Base-by-base conservation (phyloP, 2,797 vertebrate species). In the Pitangus sulphuratus region DNA sequence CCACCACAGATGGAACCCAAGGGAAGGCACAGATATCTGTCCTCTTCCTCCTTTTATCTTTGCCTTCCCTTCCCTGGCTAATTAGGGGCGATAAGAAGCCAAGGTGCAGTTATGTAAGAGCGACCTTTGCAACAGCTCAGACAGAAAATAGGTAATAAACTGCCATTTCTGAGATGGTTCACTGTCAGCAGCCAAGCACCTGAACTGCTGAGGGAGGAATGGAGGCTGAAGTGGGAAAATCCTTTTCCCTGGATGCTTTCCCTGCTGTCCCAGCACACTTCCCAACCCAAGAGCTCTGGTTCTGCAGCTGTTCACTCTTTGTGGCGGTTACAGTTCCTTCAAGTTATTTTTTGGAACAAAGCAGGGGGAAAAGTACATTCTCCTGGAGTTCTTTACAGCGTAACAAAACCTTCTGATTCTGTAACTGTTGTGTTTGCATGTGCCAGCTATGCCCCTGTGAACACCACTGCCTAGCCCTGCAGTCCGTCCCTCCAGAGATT, bases 121-220 rank as follows among this genome's bases (percentile, higher is more conserved):
- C 91, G 91, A 96, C 76, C 85, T 96, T 96, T 96, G 84, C 31
- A 44, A 93, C 87, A 57, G 75, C 68, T 89, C 31, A 11, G 71
- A 84, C 4, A 40, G 93, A 94, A 96, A 95, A 61, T 8, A 87
- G 68, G 89, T 31, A 45, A 68, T 60, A 45, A 87, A 68, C 24
- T 82, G 26, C 44, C 42, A n/a, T 91, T 86, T 68, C 56, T 85
- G 56, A 6, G 9, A 7, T 56, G 26, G 17, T 12, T 78, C 25
- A 2, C 93, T 85, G 9, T 26, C 18, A 6, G 14, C 39, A 19
- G 5, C 17, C 45, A 24, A 18, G 47, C 21, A 33, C 40, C 54
- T 60, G 18, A 56, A 20, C 3, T 15, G 11, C 42, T 8, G 51
- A 12, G 70, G 37, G 12, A 42, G 79, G 37, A 42, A 6, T 2